Evolutionary conservation across 2,888 invertebrate species (phyloP).

Genomic region (Timema podura): DNA sequence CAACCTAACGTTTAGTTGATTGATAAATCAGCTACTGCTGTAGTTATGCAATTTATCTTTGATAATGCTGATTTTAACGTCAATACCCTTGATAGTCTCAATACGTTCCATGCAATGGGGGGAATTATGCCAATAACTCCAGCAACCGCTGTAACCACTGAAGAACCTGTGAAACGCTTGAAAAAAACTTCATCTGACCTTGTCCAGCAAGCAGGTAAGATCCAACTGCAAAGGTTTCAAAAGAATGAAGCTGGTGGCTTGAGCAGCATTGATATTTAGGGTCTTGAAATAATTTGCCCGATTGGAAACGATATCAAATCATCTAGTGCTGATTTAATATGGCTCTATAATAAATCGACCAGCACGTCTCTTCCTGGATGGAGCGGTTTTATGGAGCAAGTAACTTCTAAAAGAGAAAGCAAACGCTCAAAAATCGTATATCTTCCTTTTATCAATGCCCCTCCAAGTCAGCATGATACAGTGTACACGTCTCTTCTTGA

Average conservation of each 20-base stretch:
- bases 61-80: constrained; percentile 5
- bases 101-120: constrained; percentile 6
- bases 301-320: background rate
- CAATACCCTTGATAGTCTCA: background rate
- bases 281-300: background rate
- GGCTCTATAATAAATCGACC: constrained; percentile 30
- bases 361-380: constrained; percentile 28
- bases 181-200: background rate
- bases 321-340: constrained; percentile 9
- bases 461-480: constrained; percentile 32
- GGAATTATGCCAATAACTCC: background rate
- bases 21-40: background rate
- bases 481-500: constrained; percentile 30
- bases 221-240: constrained; percentile 2
- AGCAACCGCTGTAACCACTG: background rate
- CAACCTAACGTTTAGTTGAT: background rate
- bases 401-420: constrained; percentile 22
- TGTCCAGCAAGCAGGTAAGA: background rate
- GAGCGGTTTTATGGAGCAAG: constrained; percentile 34
- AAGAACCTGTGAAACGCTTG: background rate
- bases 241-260: background rate
- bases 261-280: background rate
- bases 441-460: constrained; percentile 28
- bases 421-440: constrained; percentile 20
- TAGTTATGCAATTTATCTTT: background rate